Conservation (phyloP, 2,797 vertebrate genomes). For the Ceryle rudis region DNA sequence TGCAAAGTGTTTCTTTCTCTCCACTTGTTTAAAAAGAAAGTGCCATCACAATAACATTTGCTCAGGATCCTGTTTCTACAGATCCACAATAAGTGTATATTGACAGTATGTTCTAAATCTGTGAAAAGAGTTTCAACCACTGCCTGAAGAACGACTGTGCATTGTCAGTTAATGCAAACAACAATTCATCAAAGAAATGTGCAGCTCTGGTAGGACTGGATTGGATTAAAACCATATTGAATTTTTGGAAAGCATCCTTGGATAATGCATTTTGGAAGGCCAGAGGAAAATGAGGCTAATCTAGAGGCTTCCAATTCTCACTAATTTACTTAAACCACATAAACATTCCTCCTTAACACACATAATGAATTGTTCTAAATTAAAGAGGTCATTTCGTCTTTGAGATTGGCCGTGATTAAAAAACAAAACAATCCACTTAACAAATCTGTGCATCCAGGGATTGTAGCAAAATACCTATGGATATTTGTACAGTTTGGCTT, state of each 20-base stretch:
- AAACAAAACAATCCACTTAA: not conserved
- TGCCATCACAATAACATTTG: not conserved
- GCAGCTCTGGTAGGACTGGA: conserved; percentile 23
- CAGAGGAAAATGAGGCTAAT: conserved; percentile 63
- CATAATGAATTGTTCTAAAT: conserved; percentile 49
- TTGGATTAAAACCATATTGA: conserved; percentile 71
- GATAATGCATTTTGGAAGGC: conserved; percentile 16
- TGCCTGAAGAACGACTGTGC: not conserved
- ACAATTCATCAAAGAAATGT: not conserved
- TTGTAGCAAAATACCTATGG: not conserved
- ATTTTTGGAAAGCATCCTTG: conserved; percentile 62
- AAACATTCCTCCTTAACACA: conserved; percentile 19
- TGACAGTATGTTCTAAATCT: not conserved
- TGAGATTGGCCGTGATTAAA: not conserved
- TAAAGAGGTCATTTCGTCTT: conserved; percentile 42
- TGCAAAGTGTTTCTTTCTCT: not conserved
- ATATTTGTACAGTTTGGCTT: not conserved
- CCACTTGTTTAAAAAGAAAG: not conserved
- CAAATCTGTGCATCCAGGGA: not conserved
- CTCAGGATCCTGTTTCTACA: not conserved
- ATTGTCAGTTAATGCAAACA: not conserved
- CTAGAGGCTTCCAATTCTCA: conserved; percentile 53
- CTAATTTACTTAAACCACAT: conserved; percentile 50
- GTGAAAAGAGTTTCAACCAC: not conserved
- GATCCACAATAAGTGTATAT: not conserved